Evolutionary conservation across 1,140 invertebrate species (phyloP).

Genomic region (Akabosia matsudoensis): DNA sequence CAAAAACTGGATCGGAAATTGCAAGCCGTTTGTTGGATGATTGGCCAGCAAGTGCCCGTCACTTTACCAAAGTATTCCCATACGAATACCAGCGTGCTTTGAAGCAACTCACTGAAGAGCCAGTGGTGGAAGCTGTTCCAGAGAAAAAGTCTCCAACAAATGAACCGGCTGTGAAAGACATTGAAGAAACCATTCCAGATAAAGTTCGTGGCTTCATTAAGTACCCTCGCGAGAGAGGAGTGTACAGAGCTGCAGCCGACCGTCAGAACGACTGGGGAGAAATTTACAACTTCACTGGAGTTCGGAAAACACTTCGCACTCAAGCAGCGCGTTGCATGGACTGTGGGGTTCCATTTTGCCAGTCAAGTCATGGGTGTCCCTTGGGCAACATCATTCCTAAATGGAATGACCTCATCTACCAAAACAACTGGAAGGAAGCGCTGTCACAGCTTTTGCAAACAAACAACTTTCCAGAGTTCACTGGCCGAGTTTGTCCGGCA

Average conservation of each 20-base stretch:
- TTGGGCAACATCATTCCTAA: conserved; percentile 98
- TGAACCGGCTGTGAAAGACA: conserved; percentile 67
- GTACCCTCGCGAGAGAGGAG: conserved; percentile 79
- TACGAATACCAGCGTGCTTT: conserved; percentile 93
- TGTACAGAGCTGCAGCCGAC: conserved; percentile 78
- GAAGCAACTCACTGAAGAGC: conserved; percentile 66
- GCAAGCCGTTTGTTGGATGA: conserved; percentile 73
- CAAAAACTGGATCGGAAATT: conserved; percentile 84
- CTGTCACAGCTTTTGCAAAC: conserved; percentile 88
- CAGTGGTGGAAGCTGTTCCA: conserved; percentile 48
- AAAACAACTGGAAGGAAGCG: conserved; percentile 95
- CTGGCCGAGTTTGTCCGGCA: conserved; percentile 92
- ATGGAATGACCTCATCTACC: conserved; percentile 96
- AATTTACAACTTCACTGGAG: conserved; percentile 83
- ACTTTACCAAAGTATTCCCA: conserved; percentile 95
- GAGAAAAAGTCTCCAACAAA: conserved; percentile 50
- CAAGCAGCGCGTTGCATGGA: conserved; percentile 99
- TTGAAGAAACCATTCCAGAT: conserved; percentile 80
- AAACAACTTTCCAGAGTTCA: conserved; percentile 99
- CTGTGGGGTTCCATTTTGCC: conserved; percentile 98
- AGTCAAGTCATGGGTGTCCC: conserved; percentile 93
- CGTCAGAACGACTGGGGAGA: conserved; percentile 94
- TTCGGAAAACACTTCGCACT: conserved; percentile 79
- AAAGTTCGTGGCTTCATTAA: conserved; percentile 88
- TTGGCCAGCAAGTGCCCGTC: conserved; percentile 73